Evolutionary conservation across 1,140 invertebrate species (phyloP).

Genomic region (Euura saliciscinereae): DNA sequence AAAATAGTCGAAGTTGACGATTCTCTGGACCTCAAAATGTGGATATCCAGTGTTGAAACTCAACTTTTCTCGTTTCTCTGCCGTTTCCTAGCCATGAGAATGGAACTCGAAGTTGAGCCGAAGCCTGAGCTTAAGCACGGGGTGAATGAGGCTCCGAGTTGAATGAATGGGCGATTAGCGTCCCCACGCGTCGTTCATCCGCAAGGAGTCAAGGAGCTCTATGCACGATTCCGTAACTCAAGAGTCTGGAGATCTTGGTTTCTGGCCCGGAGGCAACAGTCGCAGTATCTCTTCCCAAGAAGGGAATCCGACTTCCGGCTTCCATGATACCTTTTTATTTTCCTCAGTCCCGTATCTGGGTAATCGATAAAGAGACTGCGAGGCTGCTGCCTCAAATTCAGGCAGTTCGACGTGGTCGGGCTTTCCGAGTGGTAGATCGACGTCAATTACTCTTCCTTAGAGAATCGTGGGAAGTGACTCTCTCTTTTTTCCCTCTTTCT

Average conservation of each 20-base stretch:
- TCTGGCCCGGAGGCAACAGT: too few relatives aligned
- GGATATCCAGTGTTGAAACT: too few relatives aligned
- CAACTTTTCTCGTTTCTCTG: too few relatives aligned
- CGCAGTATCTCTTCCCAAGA: too few relatives aligned
- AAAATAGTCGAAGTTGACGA: too few relatives aligned
- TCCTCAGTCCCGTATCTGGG: background rate
- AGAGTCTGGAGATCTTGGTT: too few relatives aligned
- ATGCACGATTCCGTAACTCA: too few relatives aligned
- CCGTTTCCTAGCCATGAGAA: too few relatives aligned
- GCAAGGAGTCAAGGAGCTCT: background rate
- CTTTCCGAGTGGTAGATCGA: background rate
- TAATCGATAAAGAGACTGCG: background rate
- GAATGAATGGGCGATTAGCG: slow-evolving; percentile 21
- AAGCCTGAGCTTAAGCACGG: background rate
- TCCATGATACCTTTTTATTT: background rate
- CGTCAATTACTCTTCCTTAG: background rate
- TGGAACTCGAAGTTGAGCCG: too few relatives aligned
- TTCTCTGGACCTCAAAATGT: too few relatives aligned
- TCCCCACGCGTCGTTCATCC: background rate
- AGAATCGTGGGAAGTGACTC: background rate
- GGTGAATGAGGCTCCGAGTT: slow-evolving; percentile 18
- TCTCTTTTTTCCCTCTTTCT: background rate
- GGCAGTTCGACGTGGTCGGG: background rate
- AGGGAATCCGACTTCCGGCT: background rate
- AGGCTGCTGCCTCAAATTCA: background rate